phyloP scores from a whole-genome alignment of 2,797 vertebrate genomes.

The Capromys pilorides region DNA sequence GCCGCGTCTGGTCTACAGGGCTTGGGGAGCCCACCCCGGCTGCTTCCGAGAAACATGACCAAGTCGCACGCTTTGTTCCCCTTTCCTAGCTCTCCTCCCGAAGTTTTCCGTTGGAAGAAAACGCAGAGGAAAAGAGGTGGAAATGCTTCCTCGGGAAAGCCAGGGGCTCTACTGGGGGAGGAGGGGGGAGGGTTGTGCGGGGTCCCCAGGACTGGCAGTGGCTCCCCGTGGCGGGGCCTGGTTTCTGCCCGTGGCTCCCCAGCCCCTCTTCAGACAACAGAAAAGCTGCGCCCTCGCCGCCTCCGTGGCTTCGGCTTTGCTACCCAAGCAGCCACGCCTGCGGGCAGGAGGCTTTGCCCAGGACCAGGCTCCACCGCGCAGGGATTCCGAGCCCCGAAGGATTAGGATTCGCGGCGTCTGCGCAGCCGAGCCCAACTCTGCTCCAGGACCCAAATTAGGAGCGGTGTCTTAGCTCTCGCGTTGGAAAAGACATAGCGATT shows the following conservation, averaged over 20 bases:
- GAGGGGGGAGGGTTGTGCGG: too few relatives aligned
- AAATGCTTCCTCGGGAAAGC: not conserved
- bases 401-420: not conserved
- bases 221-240: constrained; percentile 67
- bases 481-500: not conserved
- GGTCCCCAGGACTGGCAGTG: constrained; percentile 13
- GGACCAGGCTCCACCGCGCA: constrained; percentile 59
- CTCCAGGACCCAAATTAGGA: not conserved
- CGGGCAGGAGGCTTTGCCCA: constrained; percentile 35
- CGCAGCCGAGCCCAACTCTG: not conserved
- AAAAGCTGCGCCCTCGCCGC: constrained; percentile 77
- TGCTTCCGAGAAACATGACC: constrained; percentile 59
- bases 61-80: not conserved
- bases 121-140: not conserved
- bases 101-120: constrained; percentile 23
- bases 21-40: constrained; percentile 57
- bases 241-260: constrained; percentile 71
- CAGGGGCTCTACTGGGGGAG: not conserved
- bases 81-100: not conserved
- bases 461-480: not conserved
- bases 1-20: constrained; percentile 39
- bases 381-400: not conserved
- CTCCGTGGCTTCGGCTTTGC: constrained; percentile 67
- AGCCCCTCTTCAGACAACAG: constrained; percentile 72
- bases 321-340: too few relatives aligned